A percentile compares a stretch with the other conserved stretches of the same genome.
These are phyloP conservation scores for Anneissia japonica DNA, from an alignment of 35 echinoderm and acorn worm genomes.

Conservation along the genomic window DNA sequence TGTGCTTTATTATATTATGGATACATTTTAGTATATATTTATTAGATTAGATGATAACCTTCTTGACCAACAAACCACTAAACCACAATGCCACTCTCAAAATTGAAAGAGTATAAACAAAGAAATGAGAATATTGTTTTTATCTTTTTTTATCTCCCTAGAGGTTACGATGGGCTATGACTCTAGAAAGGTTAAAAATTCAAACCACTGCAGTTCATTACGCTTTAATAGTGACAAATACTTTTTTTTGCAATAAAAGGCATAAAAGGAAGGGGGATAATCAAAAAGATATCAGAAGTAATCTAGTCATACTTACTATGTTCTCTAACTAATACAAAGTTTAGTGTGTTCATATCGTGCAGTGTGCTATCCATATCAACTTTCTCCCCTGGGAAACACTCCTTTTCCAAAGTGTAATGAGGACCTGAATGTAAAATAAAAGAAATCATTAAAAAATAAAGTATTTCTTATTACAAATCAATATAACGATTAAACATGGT, in stretches of 20 bases:
- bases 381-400: slow-evolving; percentile 59
- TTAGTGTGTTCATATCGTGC: slow-evolving; percentile 35
- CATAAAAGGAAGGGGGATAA: background rate
- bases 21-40: no score
- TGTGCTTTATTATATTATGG: no score
- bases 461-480: background rate
- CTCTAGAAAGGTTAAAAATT: background rate
- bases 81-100: no score
- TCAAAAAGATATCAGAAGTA: background rate
- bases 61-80: no score
- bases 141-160: no score
- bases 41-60: no score
- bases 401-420: slow-evolving; percentile 89
- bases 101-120: no score
- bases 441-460: background rate
- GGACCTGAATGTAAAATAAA: slow-evolving; percentile 50
- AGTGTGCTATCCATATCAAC: slow-evolving; percentile 78
- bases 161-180: background rate
- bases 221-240: no score
- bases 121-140: no score
- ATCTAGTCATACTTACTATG: slow-evolving; percentile 66
- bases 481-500: background rate
- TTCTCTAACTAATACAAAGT: slow-evolving; percentile 95
- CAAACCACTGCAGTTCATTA: background rate
- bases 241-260: no score